These are phyloP conservation scores for Trichosurus vulpecula DNA, from an alignment of 2,797 vertebrate genomes.

Conservation along the genomic window DNA sequence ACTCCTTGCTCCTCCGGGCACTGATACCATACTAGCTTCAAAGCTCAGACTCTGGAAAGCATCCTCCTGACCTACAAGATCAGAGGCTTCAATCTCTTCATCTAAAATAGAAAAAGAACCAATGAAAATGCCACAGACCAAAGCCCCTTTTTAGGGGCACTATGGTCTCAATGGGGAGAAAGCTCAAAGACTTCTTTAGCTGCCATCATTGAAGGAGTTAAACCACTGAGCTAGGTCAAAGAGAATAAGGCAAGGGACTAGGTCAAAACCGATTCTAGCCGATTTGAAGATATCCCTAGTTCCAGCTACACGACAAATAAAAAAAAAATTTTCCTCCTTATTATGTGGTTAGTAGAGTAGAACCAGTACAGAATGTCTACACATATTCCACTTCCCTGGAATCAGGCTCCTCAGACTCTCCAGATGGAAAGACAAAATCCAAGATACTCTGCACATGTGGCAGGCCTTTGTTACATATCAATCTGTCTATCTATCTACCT, in stretches of 20 bases:
- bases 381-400: background rate
- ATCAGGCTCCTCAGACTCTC: background rate
- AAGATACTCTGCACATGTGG: background rate
- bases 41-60: background rate
- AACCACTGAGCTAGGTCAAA: background rate
- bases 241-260: background rate
- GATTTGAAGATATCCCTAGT: background rate
- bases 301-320: background rate
- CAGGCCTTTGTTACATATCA: background rate
- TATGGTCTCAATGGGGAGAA: background rate
- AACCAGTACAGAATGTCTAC: background rate
- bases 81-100: background rate
- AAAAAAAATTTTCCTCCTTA: background rate
- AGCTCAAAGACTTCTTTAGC: background rate
- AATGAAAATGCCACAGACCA: background rate
- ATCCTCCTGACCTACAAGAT: background rate
- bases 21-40: background rate
- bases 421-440: background rate
- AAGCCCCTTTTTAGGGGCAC: background rate
- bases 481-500: too few relatives aligned
- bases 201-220: background rate
- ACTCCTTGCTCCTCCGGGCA: background rate
- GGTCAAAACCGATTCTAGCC: background rate
- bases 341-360: background rate
- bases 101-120: background rate